Conservation (phyloP, 2,888 invertebrate species). For the Diaprepes abbreviatus region DNA sequence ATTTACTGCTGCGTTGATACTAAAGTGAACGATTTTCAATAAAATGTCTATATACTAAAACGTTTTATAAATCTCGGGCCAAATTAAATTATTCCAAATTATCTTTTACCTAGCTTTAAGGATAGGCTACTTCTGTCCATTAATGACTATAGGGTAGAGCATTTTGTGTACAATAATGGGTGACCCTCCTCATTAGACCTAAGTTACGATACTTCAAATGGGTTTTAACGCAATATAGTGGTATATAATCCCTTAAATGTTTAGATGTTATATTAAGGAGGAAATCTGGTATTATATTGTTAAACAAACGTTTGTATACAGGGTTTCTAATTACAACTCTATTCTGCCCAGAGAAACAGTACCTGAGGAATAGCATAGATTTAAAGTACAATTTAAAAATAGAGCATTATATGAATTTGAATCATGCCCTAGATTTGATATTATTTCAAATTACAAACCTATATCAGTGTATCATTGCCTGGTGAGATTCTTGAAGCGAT, state of each 20-base stretch:
- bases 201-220: slow-evolving; percentile 9
- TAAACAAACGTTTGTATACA: neutral
- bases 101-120: slow-evolving; percentile 7
- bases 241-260: slow-evolving; percentile 4
- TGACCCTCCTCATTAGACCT: slow-evolving; percentile 12
- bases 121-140: slow-evolving; percentile 11
- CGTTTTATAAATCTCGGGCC: neutral
- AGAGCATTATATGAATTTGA: too few species aligned
- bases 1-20: too few species aligned
- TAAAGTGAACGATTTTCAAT: neutral
- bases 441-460: too few species aligned
- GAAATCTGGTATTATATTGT: neutral
- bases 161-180: slow-evolving; percentile 11
- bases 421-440: too few species aligned
- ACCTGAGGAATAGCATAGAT: too few species aligned
- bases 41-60: neutral
- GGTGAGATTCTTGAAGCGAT: too few species aligned
- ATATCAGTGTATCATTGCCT: too few species aligned
- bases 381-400: too few species aligned
- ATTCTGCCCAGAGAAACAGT: too few species aligned
- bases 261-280: neutral
- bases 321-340: too few species aligned
- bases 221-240: slow-evolving; percentile 1
- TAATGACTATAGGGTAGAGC: slow-evolving; percentile 1
- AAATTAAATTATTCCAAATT: slow-evolving; percentile 8